These are phyloP conservation scores for Ophioderma brevispina DNA, from an alignment of 35 echinoderm and acorn worm species.

Conservation along the genomic window DNA sequence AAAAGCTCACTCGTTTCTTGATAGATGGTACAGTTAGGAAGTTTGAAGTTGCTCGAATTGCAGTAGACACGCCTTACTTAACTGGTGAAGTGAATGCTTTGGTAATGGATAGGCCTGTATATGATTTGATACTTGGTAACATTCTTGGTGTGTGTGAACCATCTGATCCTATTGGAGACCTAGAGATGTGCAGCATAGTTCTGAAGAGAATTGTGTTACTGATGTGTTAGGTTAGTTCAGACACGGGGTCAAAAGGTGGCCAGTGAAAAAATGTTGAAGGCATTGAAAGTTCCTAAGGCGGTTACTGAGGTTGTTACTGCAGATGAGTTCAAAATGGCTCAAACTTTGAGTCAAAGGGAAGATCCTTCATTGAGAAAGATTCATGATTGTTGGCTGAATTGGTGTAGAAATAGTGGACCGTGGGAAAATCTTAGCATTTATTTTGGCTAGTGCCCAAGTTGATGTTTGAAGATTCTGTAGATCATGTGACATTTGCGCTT, in stretches of 20 bases:
- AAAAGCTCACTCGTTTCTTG: too few relatives aligned
- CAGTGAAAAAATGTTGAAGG: neutral
- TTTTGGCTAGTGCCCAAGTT: constrained; percentile 35
- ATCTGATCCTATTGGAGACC: neutral
- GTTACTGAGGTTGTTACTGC: too few relatives aligned
- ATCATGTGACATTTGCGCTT: constrained; percentile 64
- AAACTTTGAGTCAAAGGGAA: neutral
- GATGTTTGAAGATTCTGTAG: constrained; percentile 52
- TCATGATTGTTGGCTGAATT: neutral
- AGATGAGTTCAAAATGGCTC: too few relatives aligned
- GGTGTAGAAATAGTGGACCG: too few relatives aligned
- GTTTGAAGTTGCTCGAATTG: too few relatives aligned
- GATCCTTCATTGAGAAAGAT: neutral
- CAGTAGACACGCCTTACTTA: too few relatives aligned
- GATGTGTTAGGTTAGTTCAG: neutral
- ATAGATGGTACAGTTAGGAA: too few relatives aligned
- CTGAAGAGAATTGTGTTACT: neutral
- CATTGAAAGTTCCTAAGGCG: too few relatives aligned
- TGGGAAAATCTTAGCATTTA: neutral
- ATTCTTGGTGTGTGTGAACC: neutral
- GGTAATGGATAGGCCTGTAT: too few relatives aligned
- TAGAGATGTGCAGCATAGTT: constrained; percentile 27
- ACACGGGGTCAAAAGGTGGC: neutral
- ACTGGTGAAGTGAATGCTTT: too few relatives aligned
- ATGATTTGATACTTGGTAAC: too few relatives aligned